phyloP scores from a whole-genome alignment of 2,113 vertebrate species.

The Notothenia rossii region DNA sequence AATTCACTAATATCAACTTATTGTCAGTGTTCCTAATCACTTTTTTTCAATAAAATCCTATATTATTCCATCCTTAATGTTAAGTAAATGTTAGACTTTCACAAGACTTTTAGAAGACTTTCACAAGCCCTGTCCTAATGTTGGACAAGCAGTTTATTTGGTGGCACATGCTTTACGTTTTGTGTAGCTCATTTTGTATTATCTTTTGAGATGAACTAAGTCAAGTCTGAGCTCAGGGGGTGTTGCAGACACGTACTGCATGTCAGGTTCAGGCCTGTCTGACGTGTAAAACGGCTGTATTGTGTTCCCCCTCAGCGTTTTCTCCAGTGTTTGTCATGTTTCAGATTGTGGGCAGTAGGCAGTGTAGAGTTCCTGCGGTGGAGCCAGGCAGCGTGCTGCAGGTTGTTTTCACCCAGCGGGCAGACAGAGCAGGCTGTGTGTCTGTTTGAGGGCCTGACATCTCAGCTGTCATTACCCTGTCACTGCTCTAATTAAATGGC shows the following conservation, averaged over 20 bases:
- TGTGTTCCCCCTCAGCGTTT: slow-evolving; percentile 49
- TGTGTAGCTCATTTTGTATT: neutral
- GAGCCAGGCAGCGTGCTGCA: slow-evolving; percentile 65
- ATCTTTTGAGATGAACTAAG: slow-evolving; percentile 45
- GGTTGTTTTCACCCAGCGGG: slow-evolving; percentile 66
- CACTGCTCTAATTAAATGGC: slow-evolving; percentile 81
- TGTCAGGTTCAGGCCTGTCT: slow-evolving; percentile 54
- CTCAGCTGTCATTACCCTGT: slow-evolving; percentile 81
- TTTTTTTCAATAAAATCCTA: too few species aligned
- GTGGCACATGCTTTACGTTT: neutral
- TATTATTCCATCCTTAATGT: neutral
- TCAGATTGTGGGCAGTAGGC: slow-evolving; percentile 49
- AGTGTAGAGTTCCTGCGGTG: slow-evolving; percentile 72
- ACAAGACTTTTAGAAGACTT: neutral
- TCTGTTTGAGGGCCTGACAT: slow-evolving; percentile 68
- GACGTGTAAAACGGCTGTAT: slow-evolving; percentile 51
- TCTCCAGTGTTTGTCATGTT: slow-evolving; percentile 58
- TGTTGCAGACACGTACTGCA: slow-evolving; percentile 11
- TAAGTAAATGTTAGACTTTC: neutral
- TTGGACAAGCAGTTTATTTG: neutral
- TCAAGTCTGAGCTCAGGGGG: slow-evolving; percentile 27
- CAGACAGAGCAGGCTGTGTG: slow-evolving; percentile 70
- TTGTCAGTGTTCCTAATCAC: too few species aligned
- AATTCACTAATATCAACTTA: too few species aligned
- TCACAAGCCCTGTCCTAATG: neutral